A percentile compares a stretch with the other conserved stretches of the same genome.
phyloP scores from a whole-genome alignment of 2,113 vertebrate genomes.

The Myocastor coypus region DNA sequence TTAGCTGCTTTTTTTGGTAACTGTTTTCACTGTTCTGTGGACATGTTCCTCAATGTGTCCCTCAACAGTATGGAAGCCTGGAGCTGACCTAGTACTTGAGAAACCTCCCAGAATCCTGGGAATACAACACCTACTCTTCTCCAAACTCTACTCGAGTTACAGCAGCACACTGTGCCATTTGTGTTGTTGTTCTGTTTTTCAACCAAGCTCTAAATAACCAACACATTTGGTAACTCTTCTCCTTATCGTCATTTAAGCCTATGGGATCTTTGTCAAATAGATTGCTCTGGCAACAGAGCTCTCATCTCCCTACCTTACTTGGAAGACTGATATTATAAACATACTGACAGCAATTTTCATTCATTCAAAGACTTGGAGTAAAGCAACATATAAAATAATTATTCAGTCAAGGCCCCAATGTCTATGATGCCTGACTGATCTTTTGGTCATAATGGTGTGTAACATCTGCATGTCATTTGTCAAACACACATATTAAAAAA shows the following conservation, averaged over 20 bases:
- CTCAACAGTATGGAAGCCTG: not conserved
- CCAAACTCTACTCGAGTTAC: not conserved
- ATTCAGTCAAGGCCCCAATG: not conserved
- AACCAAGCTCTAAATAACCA: not conserved
- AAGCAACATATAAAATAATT: slow-evolving; percentile 23
- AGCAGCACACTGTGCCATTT: not conserved
- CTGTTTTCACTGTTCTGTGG: not conserved
- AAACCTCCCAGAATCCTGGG: not conserved
- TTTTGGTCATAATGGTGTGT: not conserved
- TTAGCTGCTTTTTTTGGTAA: not conserved
- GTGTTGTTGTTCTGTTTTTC: not conserved
- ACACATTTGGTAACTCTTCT: not conserved
- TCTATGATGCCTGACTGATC: not conserved
- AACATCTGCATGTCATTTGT: not conserved
- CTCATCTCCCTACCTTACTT: not conserved
- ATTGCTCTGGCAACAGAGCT: not conserved
- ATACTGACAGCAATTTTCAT: not conserved
- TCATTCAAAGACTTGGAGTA: slow-evolving; percentile 20
- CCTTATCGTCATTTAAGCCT: not conserved
- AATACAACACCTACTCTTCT: not conserved
- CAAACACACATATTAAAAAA: not conserved
- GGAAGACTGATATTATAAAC: not conserved
- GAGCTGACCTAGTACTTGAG: not conserved
- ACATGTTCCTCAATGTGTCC: not conserved
- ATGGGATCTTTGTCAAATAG: not conserved